Evolutionary conservation across 1,140 invertebrate genomes (phyloP).

Genomic region (Rhagoletis zephyria): DNA sequence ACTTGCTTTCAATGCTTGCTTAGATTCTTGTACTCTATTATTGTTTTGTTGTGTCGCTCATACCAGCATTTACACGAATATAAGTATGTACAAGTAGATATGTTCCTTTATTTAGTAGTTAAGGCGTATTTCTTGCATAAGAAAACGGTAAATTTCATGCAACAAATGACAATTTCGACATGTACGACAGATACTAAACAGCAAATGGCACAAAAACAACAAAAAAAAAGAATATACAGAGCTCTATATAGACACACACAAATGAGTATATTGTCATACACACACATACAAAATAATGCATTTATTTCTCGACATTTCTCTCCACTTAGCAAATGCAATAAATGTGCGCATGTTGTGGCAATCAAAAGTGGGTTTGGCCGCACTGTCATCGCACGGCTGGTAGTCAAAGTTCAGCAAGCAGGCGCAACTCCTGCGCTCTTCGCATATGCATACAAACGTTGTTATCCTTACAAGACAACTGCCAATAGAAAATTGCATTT

Average conservation of each 20-base stretch:
- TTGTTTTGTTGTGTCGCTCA: not conserved
- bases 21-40: not conserved
- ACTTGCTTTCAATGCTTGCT: conserved; percentile 15
- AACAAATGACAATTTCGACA: conserved; percentile 60
- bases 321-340: conserved; percentile 42
- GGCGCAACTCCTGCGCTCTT: not conserved
- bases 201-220: conserved; percentile 9
- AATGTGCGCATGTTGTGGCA: conserved; percentile 33
- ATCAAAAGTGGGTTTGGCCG: conserved; percentile 48
- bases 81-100: too few relatives aligned
- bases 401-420: conserved; percentile 47
- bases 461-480: conserved; percentile 51
- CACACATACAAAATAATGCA: not conserved
- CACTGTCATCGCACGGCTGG: conserved; percentile 31
- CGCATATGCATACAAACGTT: not conserved
- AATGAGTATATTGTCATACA: not conserved
- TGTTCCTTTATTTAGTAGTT: not conserved
- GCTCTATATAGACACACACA: not conserved
- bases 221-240: not conserved
- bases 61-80: not conserved
- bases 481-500: conserved; percentile 55
- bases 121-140: conserved; percentile 57
- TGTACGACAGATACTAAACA: conserved; percentile 56
- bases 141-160: conserved; percentile 60
- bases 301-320: conserved; percentile 27